Evolutionary conservation across 2,797 vertebrate genomes (phyloP).

Genomic region (Clangula hyemalis): DNA sequence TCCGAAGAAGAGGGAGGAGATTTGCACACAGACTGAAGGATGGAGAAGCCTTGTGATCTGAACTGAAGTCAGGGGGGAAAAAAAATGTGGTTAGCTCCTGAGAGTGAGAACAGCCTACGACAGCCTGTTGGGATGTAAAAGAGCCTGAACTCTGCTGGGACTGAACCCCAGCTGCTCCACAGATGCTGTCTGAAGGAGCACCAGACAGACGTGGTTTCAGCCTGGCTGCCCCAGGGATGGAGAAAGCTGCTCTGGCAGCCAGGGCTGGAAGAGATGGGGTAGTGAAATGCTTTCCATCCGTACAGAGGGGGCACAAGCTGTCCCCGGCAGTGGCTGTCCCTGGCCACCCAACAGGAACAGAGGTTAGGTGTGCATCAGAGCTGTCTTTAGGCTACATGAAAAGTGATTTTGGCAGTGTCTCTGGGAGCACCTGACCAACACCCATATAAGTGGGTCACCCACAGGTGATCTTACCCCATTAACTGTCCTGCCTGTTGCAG

Average conservation of each 20-base stretch:
- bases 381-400: neutral
- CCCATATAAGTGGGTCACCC: rapidly evolving
- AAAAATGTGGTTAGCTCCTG: neutral
- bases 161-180: neutral
- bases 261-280: neutral
- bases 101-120: neutral
- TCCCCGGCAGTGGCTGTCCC: neutral
- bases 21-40: neutral
- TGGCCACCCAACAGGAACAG: neutral
- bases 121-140: neutral
- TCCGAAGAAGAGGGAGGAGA: neutral
- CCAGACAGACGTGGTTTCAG: rapidly evolving
- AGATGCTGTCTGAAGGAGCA: neutral
- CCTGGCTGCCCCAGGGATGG: neutral
- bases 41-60: neutral
- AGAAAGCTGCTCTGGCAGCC: neutral
- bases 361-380: neutral
- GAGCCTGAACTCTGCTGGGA: neutral
- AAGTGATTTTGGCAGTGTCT: neutral
- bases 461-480: neutral
- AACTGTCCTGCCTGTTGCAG: neutral
- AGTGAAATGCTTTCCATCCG: rapidly evolving
- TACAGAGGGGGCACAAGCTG: neutral
- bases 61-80: neutral
- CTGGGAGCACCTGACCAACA: neutral